These are phyloP conservation scores for Papilio dardanus DNA, from an alignment of 1,140 invertebrate species.

Conservation along the genomic window DNA sequence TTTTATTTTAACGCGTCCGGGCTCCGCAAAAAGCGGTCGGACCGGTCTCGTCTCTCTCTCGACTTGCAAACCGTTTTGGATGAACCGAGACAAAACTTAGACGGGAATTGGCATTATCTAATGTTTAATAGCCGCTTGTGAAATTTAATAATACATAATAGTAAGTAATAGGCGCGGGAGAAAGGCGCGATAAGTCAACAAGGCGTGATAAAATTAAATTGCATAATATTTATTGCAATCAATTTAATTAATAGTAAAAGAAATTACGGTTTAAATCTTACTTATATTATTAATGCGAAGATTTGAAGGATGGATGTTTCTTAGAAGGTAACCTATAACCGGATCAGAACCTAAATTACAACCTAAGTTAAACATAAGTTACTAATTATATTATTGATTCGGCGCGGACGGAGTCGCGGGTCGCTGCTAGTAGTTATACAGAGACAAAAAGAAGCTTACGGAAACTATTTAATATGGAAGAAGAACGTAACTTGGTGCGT, in stretches of 20 bases:
- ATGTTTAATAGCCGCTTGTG: slow-evolving; percentile 29
- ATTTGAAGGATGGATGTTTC: too few relatives aligned
- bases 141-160: slow-evolving; percentile 33
- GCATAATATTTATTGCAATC: neutral
- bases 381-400: too few relatives aligned
- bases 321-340: too few relatives aligned
- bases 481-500: neutral
- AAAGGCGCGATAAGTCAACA: slow-evolving; percentile 16
- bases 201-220: neutral
- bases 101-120: slow-evolving; percentile 19
- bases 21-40: slow-evolving; percentile 16
- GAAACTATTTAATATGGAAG: neutral
- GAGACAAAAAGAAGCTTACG: neutral
- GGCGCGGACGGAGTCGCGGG: too few relatives aligned
- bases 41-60: slow-evolving; percentile 2
- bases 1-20: slow-evolving; percentile 7
- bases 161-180: neutral
- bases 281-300: neutral
- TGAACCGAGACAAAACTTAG: slow-evolving; percentile 5
- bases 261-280: neutral
- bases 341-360: too few relatives aligned
- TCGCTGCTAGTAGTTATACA: neutral
- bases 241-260: neutral
- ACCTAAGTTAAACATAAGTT: too few relatives aligned
- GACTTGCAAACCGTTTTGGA: neutral